Evolutionary conservation across 2,113 vertebrate genomes (phyloP), one percentile per base, ranked within the genome.

Genomic region (Edolisoma coerulescens): DNA sequence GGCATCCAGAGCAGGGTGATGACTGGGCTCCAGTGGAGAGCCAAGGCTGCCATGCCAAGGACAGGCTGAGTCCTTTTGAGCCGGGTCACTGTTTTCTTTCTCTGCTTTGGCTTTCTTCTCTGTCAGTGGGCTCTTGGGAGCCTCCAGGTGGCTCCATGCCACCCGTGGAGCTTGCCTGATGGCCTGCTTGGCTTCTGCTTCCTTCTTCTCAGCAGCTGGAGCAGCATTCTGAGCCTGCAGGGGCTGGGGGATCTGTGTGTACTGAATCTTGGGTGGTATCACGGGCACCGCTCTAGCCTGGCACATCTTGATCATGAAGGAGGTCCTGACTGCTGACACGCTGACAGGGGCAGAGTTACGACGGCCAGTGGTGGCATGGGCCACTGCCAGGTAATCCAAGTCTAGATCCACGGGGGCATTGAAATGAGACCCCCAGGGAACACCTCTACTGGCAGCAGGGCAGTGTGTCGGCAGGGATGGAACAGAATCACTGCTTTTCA

Each of bases 251-350:
- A 99, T 98, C 96, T 99, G 99, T 10, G 99, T 99, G 94, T 99
- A 99, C 96, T 99, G 99, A 95, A 99, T 96, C 95, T 99, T 99
- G 13, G 99, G 99, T 0, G 99, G 99, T 94, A 99, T 98, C 53
- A 99, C 99, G 0, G 99, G 99, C 39, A 99, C 99, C 0, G 99
- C 99, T 97, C 98, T 99, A 70, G 99, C 99, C 92, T 99, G 99
- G 94, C 99, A 99, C 32, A 99, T 99, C 96, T 99, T 99, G 41
- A 99, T 98, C 99, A 99, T 99, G 97, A 99, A 99, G 41, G 99
- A 99, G 15, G 99, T 99, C 84, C 99, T 98, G 92, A 99, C 98
- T 0, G 99, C 99, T 0, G 99, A 99, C 79, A 99, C 99, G 0
- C 99, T 99, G 81, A 99, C 98, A 0, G 99, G 99, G 35, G 99